phyloP scores from a whole-genome alignment of 2,797 vertebrate genomes.

The Champsocephalus gunnari region DNA sequence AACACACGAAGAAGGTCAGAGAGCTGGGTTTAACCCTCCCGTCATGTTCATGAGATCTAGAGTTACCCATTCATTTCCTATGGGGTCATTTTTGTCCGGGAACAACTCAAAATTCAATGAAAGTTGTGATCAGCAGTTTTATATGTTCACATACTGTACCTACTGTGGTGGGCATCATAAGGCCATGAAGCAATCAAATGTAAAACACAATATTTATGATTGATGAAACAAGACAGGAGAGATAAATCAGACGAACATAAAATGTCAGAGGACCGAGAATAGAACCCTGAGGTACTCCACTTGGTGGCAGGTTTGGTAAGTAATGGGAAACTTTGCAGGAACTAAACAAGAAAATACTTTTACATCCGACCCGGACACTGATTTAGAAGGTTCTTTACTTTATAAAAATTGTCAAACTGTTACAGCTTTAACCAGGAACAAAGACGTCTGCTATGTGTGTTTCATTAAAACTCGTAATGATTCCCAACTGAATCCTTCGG shows the following conservation, averaged over 20 bases:
- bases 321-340: slow-evolving; percentile 23
- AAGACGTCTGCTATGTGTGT: background rate
- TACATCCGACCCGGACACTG: slow-evolving; percentile 5
- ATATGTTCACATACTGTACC: too few species aligned
- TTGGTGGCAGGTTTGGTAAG: background rate
- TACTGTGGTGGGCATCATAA: too few species aligned
- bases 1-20: background rate
- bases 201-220: too few species aligned
- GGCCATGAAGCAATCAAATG: too few species aligned
- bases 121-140: too few species aligned
- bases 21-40: background rate
- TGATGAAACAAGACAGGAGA: too few species aligned
- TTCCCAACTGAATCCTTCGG: slow-evolving; percentile 6
- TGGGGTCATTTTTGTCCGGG: too few species aligned
- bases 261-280: slow-evolving; percentile 24
- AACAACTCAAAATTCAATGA: too few species aligned
- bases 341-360: slow-evolving; percentile 21
- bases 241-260: background rate
- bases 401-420: background rate
- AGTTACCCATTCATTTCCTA: too few species aligned
- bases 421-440: background rate
- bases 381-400: slow-evolving; percentile 4
- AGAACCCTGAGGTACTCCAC: slow-evolving; percentile 24
- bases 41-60: too few species aligned
- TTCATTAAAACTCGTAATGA: slow-evolving; percentile 23